Base-by-base conservation (phyloP, 2,113 vertebrate species). In the Forbesichthys agassizii region DNA sequence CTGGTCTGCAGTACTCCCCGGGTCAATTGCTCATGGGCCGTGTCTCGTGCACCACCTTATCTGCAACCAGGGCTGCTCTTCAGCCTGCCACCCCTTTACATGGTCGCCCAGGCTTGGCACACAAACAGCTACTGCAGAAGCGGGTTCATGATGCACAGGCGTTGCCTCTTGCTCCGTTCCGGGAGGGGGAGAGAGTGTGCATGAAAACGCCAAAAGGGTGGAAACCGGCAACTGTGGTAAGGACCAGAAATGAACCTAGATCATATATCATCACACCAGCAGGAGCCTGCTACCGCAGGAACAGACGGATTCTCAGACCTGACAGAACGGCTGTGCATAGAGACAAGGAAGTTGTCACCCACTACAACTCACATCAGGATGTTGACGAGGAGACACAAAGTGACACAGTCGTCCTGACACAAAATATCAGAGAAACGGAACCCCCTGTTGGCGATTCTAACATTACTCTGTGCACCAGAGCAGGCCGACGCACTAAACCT, bases 201-300 rank as follows among this genome's bases (percentile, higher is more conserved):
- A 69, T 69, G 68, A 14, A 54, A 48, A 62, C 48, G 7, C 5
- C 49, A 20, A 53, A 61, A 16, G n/a, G 47, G 48, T 68, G 64
- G 57, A 20, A 66, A 57, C 63, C 62, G 51, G 54, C 71, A 7
- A 33, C 63, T 20, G 62, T 66, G 20, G 71, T 52, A 55, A 73
- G 16, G 11, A 33, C 67, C 55, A 27, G 57, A 42, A 64, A 73
- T 18, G 71, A 73, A 48, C 64, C 71, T 11, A 33, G 48, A 13
- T 73, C 64, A 13, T 67, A 66, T 27, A 56, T 67, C n/a, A 11
- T 73, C 27, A 66, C 71, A 66, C 36, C 63, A 66, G 8, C 27
- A 36, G 71, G 55, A 1, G 57, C 18, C 36, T 3, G 9, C 3
- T 66, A 73, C 57, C 14, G 48, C 4, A 73, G 63, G 11, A 73